Conservation (phyloP, 2,113 vertebrate genomes). For the Pelusios castaneus region DNA sequence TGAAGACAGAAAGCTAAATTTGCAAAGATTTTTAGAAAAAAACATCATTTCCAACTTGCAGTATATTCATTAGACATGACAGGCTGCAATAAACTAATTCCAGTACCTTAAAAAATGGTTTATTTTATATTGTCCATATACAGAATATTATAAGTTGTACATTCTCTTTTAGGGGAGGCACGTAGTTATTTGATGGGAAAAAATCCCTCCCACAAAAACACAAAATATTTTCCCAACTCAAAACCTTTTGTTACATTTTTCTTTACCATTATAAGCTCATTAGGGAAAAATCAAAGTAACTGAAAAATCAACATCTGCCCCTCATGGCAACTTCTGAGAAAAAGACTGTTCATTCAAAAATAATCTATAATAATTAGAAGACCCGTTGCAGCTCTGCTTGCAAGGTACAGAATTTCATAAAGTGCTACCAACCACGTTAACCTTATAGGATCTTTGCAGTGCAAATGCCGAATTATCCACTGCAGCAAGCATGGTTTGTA, state of each 20-base stretch:
- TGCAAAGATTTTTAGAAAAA: neutral
- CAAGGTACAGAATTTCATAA: no score
- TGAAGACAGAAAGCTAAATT: neutral
- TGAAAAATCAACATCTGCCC: constrained; percentile 15
- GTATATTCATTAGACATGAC: neutral
- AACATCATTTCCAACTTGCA: accelerated
- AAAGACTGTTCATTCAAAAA: neutral
- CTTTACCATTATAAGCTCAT: no score
- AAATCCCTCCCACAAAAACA: neutral
- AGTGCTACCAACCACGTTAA: no score
- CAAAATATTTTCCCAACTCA: neutral
- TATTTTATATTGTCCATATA: neutral
- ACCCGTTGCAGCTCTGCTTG: no score
- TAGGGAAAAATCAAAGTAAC: no score
- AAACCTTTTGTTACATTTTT: no score
- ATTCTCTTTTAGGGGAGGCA: neutral
- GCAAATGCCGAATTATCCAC: no score
- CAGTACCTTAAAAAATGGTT: neutral
- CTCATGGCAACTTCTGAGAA: constrained; percentile 1
- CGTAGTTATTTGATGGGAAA: neutral
- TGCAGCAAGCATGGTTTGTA: no score
- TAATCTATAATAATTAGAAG: neutral
- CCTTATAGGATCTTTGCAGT: no score
- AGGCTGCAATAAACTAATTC: neutral
- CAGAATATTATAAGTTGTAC: neutral